Evolutionary conservation across 1,140 invertebrate genomes (phyloP).

Genomic region (Leptinotarsa defecta): DNA sequence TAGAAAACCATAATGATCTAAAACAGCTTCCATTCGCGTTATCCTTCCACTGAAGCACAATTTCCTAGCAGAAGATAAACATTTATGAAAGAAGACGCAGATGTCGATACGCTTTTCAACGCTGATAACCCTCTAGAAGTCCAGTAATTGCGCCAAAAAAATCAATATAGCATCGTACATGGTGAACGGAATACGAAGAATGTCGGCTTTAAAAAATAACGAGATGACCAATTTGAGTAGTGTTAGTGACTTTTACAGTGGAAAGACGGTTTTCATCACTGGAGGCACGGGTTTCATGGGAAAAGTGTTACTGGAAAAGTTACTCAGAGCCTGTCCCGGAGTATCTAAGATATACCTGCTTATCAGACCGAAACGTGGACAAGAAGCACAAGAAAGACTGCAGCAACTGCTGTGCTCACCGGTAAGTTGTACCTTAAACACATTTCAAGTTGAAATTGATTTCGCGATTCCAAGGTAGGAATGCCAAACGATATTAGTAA

Average conservation of each 20-base stretch:
- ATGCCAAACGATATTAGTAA: too few relatives aligned
- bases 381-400: conserved; percentile 57
- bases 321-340: conserved; percentile 70
- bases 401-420: conserved; percentile 62
- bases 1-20: neutral
- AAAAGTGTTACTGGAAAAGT: conserved; percentile 74
- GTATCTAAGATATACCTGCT: conserved; percentile 69
- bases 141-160: neutral
- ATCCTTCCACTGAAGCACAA: neutral
- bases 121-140: neutral
- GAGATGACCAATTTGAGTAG: conserved; percentile 21
- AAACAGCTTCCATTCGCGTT: neutral
- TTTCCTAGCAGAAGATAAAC: neutral
- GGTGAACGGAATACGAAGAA: conserved; percentile 31
- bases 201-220: conserved; percentile 20
- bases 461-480: too few relatives aligned
- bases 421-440: conserved; percentile 53
- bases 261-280: conserved; percentile 53
- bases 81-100: neutral
- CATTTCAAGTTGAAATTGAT: too few relatives aligned
- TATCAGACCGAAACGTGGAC: conserved; percentile 68
- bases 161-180: conserved; percentile 20
- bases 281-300: conserved; percentile 59
- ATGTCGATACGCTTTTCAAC: neutral
- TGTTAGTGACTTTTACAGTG: conserved; percentile 50